A percentile compares a stretch with the other conserved stretches of the same genome.
Evolutionary conservation across 2,888 invertebrate genomes (phyloP).

Genomic region (Aporophyla nigra): DNA sequence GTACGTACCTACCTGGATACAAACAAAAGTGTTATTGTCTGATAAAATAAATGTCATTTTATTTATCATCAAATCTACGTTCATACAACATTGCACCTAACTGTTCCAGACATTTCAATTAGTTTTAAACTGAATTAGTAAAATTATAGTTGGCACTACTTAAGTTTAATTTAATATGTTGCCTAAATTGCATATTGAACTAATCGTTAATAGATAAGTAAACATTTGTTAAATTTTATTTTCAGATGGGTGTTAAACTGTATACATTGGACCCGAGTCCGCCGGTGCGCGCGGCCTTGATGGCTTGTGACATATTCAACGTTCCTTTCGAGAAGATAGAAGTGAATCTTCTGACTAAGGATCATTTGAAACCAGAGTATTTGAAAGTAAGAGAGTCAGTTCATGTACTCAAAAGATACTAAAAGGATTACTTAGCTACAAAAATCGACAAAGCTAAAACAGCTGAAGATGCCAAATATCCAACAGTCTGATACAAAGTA

Average conservation of each 20-base stretch:
- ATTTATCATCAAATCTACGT: neutral
- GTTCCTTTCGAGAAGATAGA: conserved; percentile 74
- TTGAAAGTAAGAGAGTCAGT: conserved; percentile 76
- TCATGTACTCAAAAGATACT: neutral
- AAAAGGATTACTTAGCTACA: too few species aligned
- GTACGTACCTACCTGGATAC: neutral
- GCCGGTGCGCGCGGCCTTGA: conserved; percentile 78
- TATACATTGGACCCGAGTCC: conserved; percentile 78
- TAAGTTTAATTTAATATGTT: neutral
- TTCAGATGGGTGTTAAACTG: conserved; percentile 78
- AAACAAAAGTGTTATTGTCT: neutral
- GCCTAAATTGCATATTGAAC: neutral
- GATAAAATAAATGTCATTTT: neutral
- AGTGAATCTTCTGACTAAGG: conserved; percentile 69
- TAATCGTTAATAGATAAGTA: too few species aligned
- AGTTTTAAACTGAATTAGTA: neutral
- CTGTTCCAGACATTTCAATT: neutral
- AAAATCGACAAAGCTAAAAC: neutral
- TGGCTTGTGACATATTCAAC: conserved; percentile 75
- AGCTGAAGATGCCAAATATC: neutral
- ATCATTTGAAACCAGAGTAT: conserved; percentile 81
- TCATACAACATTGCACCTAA: neutral
- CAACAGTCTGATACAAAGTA: neutral
- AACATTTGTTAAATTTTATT: conserved; percentile 7
- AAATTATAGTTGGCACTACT: neutral